These are phyloP conservation scores for Sprattus sprattus DNA, from an alignment of 2,113 vertebrate species.

Conservation along the genomic window DNA sequence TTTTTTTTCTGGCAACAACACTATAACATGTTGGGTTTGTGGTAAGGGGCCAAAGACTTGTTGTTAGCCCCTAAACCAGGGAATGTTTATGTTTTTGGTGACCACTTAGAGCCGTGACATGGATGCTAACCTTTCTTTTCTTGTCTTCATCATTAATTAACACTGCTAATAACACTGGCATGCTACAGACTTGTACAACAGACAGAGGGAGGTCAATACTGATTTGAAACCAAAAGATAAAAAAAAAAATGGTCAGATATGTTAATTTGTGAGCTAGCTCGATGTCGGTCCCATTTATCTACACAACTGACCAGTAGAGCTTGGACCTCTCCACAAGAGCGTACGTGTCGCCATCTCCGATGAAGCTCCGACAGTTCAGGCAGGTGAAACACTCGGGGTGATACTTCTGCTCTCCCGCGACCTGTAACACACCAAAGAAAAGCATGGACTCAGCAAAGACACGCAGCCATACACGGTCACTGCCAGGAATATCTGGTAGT, in stretches of 20 bases:
- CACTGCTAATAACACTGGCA: neutral
- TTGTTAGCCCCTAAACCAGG: neutral
- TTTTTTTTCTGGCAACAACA: neutral
- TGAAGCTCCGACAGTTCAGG: slow-evolving; percentile 85
- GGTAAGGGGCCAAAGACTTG: neutral
- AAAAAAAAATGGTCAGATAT: too few species aligned
- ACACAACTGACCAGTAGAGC: slow-evolving; percentile 86
- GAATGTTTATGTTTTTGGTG: neutral
- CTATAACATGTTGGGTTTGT: neutral
- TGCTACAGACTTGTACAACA: neutral
- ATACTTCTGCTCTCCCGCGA: slow-evolving; percentile 96
- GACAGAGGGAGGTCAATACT: neutral
- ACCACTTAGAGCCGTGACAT: neutral
- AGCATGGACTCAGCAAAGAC: neutral
- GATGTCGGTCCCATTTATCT: neutral
- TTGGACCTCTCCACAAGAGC: slow-evolving; percentile 96
- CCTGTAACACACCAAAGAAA: slow-evolving; percentile 65
- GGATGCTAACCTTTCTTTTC: neutral
- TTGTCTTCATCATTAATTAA: neutral
- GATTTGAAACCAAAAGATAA: neutral
- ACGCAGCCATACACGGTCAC: neutral
- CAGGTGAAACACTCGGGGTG: slow-evolving; percentile 98
- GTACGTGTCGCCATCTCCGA: slow-evolving; percentile 95
- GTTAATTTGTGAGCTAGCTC: neutral
- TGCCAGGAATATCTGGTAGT: neutral